Evolutionary conservation across 2,797 vertebrate species (phyloP).

Genomic region (Botia kubotai): DNA sequence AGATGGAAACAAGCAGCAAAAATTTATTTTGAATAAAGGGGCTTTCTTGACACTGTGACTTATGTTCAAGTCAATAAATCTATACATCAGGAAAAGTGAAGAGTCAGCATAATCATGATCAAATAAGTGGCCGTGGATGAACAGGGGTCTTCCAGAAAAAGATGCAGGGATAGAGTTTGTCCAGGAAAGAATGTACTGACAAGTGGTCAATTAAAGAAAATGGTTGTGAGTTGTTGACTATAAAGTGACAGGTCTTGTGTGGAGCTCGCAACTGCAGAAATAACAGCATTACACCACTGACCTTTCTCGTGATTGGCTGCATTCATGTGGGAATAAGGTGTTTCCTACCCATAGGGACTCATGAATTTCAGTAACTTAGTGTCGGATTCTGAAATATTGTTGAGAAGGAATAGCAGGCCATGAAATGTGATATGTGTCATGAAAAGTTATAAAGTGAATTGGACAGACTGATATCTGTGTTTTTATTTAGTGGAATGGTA

Average conservation of each 20-base stretch:
- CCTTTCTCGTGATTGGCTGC: conserved; percentile 51
- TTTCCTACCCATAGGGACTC: conserved; percentile 45
- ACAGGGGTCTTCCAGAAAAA: conserved; percentile 21
- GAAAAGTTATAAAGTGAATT: conserved; percentile 19
- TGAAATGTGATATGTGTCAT: conserved; percentile 14
- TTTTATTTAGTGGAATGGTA: neutral
- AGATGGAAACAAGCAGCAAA: conserved; percentile 20
- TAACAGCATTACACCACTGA: conserved; percentile 63
- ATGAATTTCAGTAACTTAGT: conserved; percentile 48
- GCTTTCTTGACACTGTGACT: conserved; percentile 63
- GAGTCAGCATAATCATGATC: conserved; percentile 67
- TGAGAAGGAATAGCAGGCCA: conserved; percentile 8
- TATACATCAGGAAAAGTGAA: conserved; percentile 58
- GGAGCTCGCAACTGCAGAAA: conserved; percentile 24
- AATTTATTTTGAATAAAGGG: conserved; percentile 16
- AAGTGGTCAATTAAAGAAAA: conserved; percentile 64
- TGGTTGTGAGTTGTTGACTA: conserved; percentile 52
- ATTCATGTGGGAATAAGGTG: conserved; percentile 46
- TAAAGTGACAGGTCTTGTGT: conserved; percentile 62
- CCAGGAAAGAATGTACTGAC: conserved; percentile 34
- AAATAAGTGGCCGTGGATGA: conserved; percentile 58
- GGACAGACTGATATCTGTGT: neutral
- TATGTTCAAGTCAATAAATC: conserved; percentile 66
- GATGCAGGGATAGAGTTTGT: conserved; percentile 34
- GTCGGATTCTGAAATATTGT: conserved; percentile 45